Evolutionary conservation across 2,888 invertebrate species (phyloP).

Genomic region (Patella pellucida): DNA sequence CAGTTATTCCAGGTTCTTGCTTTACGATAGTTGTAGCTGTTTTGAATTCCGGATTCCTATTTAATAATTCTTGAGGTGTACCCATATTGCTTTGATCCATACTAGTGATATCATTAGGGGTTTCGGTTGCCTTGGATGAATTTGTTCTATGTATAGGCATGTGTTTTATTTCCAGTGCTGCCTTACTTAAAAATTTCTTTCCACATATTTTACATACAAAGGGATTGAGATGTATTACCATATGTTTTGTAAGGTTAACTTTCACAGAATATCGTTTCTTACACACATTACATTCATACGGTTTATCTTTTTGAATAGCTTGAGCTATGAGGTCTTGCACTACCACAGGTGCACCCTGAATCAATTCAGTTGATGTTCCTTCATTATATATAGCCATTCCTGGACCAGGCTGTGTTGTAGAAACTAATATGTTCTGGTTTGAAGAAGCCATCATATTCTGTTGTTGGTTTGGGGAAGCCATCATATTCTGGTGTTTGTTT

Average conservation of each 20-base stretch:
- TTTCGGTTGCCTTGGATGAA: neutral
- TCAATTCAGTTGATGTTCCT: neutral
- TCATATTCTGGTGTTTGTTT: neutral
- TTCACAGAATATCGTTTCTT: conserved; percentile 3
- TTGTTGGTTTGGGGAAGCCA: neutral
- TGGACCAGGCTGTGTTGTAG: too few species aligned
- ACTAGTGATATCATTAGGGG: too few species aligned
- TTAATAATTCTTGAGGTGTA: too few species aligned
- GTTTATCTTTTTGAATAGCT: neutral
- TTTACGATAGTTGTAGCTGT: too few species aligned
- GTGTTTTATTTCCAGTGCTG: neutral
- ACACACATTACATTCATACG: neutral
- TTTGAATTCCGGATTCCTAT: too few species aligned
- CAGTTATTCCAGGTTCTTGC: too few species aligned
- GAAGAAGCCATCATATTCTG: neutral
- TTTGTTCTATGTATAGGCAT: neutral
- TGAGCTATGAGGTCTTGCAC: neutral
- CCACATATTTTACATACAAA: conserved; percentile 5
- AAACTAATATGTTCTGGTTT: too few species aligned
- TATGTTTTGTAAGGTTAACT: neutral
- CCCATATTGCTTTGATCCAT: too few species aligned
- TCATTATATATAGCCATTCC: too few species aligned
- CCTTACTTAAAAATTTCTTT: neutral
- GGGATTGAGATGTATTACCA: conserved; percentile 1
- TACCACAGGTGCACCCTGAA: neutral